Base-by-base conservation (phyloP, 2,888 invertebrate genomes). In the Acholoe squamosa region DNA sequence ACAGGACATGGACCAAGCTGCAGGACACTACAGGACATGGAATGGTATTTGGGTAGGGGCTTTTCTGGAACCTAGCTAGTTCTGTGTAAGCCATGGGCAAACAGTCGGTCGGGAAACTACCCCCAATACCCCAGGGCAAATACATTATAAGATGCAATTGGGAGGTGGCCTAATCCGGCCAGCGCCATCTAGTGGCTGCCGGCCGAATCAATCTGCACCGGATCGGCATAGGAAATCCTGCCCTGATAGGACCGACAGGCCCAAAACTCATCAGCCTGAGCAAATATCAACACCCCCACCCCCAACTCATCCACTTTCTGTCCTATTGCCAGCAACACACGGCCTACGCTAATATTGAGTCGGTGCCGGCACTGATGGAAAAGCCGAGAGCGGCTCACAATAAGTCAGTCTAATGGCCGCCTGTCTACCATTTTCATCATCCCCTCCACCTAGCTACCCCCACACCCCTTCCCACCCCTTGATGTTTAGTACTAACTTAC, bases 141-240 rank as follows among this genome's bases (percentile, higher is more conserved):
- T 86, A 86, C 31, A 86, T 86, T 86, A 86, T 52, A 56, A 86
- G 56, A 86, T 28, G 54, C 86, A 86, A 86, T 86, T 86, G 86
- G n/a, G 31, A 16, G 19, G 28, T 16, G 31, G 16, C 28, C 54
- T 52, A 86, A 86, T 86, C 86, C 86, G 54, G 19, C 28, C 86
- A 86, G 5, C n/a, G 52, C 86, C 54, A 52, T 31, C 25, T 86
- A 28, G 54, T 31, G 86, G 54, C 86, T 54, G 25, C 25, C 31
- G 86, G 56, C 86, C 52, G 86, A 56, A 56, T 54, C 86, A 86
- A 86, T 86, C 86, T 86, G 25, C 52, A 14, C 25, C 52, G 28
- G 86, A 86, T 86, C 54, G 56, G 54, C 28, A 25, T 12, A 19
- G 86, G 86, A 86, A 86, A 86, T 54, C 54, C 86, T 56, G 25